These are phyloP conservation scores for Galleria mellonella DNA, from an alignment of 1,140 invertebrate genomes.

Conservation along the genomic window DNA sequence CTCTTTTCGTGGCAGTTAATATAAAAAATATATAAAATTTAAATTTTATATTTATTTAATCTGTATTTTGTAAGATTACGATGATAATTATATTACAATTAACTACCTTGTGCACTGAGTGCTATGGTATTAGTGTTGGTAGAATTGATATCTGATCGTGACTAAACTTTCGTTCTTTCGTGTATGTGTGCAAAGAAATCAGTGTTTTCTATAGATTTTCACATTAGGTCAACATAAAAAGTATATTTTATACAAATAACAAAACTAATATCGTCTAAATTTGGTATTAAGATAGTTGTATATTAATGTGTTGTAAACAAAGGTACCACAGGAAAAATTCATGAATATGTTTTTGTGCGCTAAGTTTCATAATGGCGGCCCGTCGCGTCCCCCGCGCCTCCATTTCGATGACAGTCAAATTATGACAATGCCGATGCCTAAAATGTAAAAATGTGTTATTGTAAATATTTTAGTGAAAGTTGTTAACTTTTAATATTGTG, in stretches of 20 bases:
- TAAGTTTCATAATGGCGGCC: slow-evolving; percentile 78
- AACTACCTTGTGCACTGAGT: no score
- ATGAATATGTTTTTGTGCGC: slow-evolving; percentile 71
- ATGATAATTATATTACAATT: no score
- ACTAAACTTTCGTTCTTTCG: slow-evolving; percentile 62
- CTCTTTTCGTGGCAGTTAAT: no score
- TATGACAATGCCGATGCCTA: slow-evolving; percentile 73
- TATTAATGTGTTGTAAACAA: not conserved
- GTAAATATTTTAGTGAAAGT: slow-evolving; percentile 52
- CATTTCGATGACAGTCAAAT: slow-evolving; percentile 76
- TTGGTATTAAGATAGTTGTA: no score
- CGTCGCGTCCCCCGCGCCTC: slow-evolving; percentile 78
- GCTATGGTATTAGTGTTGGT: no score
- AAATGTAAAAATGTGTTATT: slow-evolving; percentile 63
- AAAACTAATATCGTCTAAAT: no score
- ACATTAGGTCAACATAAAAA: no score
- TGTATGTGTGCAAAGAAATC: slow-evolving; percentile 27
- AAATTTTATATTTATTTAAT: no score
- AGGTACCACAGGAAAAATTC: not conserved
- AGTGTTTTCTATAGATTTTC: slow-evolving; percentile 13
- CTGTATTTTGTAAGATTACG: no score
- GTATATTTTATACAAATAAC: no score
- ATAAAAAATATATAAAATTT: no score
- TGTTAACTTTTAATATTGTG: slow-evolving; percentile 19
- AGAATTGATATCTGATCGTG: slow-evolving; percentile 33